phyloP scores from a whole-genome alignment of 2,888 invertebrate genomes.

The Brenthis ino region DNA sequence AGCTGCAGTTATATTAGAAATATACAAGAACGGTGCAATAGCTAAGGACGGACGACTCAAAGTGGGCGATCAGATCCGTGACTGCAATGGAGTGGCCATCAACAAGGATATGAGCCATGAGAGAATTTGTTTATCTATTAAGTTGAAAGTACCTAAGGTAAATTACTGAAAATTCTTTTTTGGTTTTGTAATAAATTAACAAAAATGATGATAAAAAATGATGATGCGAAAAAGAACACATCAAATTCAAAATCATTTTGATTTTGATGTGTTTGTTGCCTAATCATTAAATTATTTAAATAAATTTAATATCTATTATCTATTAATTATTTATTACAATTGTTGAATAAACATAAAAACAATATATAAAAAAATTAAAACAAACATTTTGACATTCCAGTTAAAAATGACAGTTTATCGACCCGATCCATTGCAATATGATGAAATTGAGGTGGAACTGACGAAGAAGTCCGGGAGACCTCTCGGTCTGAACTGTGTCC shows the following conservation, averaged over 20 bases:
- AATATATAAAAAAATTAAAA: neutral
- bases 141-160: conserved; percentile 86
- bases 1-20: conserved; percentile 94
- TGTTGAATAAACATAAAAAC: no score
- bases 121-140: conserved; percentile 90
- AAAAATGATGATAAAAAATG: no score
- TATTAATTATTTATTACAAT: no score
- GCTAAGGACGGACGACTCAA: conserved; percentile 94
- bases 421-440: conserved; percentile 87
- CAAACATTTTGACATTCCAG: conserved; percentile 64
- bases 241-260: no score
- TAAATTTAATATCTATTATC: no score
- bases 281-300: no score
- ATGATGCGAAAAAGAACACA: no score
- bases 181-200: no score
- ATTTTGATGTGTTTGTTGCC: no score
- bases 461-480: conserved; percentile 94
- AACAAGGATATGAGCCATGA: conserved; percentile 92
- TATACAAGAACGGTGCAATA: conserved; percentile 95
- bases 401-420: conserved; percentile 92
- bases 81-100: conserved; percentile 91
- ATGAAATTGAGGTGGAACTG: conserved; percentile 90
- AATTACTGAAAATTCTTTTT: neutral
- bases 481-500: conserved; percentile 92
- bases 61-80: conserved; percentile 96